Percentiles rank a stretch among this genome's conserved stretches.
Conservation (phyloP, 2,888 invertebrate genomes). For the Aelia acuminata region DNA sequence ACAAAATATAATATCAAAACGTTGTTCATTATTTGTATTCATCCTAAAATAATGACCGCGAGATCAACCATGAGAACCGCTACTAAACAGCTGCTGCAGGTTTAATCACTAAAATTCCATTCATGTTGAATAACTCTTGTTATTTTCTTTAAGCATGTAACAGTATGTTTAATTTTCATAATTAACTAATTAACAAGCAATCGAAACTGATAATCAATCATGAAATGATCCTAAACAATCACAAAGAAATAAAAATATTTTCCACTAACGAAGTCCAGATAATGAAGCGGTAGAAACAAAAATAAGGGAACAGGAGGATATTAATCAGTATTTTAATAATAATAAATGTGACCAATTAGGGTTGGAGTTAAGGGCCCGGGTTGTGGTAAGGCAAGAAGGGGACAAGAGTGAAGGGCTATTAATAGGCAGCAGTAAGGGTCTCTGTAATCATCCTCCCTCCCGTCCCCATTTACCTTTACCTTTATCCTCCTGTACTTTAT, state of each 20-base stretch:
- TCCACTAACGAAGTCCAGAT: neutral
- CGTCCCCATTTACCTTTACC: neutral
- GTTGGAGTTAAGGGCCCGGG: neutral
- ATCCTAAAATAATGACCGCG: too few relatives aligned
- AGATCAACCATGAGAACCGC: too few relatives aligned
- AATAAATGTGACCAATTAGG: conserved; percentile 11
- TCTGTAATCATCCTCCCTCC: neutral
- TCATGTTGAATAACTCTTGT: too few relatives aligned
- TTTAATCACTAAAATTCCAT: too few relatives aligned
- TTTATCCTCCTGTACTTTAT: neutral
- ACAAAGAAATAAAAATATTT: neutral
- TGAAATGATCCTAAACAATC: neutral
- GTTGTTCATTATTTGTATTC: too few relatives aligned
- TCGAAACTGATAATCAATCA: neutral
- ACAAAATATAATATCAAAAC: too few relatives aligned
- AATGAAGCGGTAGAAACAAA: neutral
- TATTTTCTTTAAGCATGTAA: neutral
- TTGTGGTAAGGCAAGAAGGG: neutral
- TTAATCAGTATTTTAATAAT: neutral
- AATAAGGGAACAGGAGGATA: neutral
- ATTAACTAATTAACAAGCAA: neutral
- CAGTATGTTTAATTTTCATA: neutral
- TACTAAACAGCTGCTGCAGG: too few relatives aligned
- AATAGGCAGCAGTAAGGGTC: neutral
- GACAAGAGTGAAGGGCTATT: neutral